phyloP scores from a whole-genome alignment of 2,797 vertebrate species.

The Octomys mimax region DNA sequence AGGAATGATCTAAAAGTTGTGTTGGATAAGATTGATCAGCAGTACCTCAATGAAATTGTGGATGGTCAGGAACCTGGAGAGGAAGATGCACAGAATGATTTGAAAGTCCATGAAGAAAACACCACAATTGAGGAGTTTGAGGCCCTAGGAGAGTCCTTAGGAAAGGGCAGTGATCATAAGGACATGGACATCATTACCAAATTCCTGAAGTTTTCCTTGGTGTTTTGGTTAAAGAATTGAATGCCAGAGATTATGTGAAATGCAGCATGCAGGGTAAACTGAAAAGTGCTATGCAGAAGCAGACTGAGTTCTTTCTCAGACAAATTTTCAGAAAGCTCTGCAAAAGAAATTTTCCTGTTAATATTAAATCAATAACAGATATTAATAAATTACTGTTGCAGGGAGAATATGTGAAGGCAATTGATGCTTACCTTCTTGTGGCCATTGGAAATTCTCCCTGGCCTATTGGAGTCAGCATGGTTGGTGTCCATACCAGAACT shows the following conservation, averaged over 20 bases:
- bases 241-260: slow-evolving; percentile 95
- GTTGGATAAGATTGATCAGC: slow-evolving; percentile 99
- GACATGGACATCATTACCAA: slow-evolving; percentile 98
- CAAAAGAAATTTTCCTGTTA: slow-evolving; percentile 96
- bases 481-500: slow-evolving; percentile 98
- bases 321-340: slow-evolving; percentile 97
- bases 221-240: slow-evolving; percentile 98
- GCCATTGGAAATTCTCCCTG: slow-evolving; percentile 99
- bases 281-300: slow-evolving; percentile 97
- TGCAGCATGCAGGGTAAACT: slow-evolving; percentile 97
- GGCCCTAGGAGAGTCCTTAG: slow-evolving; percentile 95
- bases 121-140: slow-evolving; percentile 98
- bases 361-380: slow-evolving; percentile 99
- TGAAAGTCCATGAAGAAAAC: slow-evolving; percentile 99
- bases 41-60: slow-evolving; percentile 98
- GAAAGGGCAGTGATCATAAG: slow-evolving; percentile 94
- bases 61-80: slow-evolving; percentile 95
- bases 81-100: slow-evolving; percentile 95
- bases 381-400: slow-evolving; percentile 99
- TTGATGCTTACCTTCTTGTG: slow-evolving; percentile 99
- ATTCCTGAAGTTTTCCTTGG: slow-evolving; percentile 97
- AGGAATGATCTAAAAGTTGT: slow-evolving; percentile 99
- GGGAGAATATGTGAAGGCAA: slow-evolving; percentile 98
- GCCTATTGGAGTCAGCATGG: slow-evolving; percentile 99
- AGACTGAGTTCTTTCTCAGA: slow-evolving; percentile 97